Conservation (phyloP, 2,113 vertebrate species). For the Anser cygnoides region DNA sequence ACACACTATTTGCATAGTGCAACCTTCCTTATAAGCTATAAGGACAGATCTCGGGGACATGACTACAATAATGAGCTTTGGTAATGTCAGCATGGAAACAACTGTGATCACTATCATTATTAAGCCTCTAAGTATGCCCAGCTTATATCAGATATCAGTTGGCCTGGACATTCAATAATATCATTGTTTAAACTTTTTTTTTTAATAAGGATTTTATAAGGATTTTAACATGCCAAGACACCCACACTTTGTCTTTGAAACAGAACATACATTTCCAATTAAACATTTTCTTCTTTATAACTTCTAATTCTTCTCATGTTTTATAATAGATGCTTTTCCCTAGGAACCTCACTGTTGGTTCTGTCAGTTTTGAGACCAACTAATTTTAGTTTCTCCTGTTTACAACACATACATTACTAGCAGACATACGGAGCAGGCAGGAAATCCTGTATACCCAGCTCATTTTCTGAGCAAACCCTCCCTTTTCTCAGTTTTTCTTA, state of each 20-base stretch:
- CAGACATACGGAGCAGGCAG: not conserved
- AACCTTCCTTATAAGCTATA: not conserved
- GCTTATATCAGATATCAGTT: not conserved
- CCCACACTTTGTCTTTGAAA: not conserved
- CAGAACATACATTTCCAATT: not conserved
- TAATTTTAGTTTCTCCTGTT: not conserved
- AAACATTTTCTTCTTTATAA: not conserved
- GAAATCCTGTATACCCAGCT: not conserved
- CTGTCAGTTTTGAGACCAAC: not conserved
- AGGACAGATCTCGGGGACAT: not conserved
- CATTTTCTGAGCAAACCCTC: not conserved
- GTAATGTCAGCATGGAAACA: not conserved
- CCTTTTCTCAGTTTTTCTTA: not conserved
- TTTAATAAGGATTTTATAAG: not conserved
- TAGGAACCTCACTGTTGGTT: not conserved
- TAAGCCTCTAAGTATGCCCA: not conserved
- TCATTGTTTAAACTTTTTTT: not conserved
- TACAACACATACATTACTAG: not conserved
- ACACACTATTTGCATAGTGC: not conserved
- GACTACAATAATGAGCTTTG: rapidly evolving
- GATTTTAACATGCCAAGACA: not conserved
- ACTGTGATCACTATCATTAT: not conserved
- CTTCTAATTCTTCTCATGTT: not conserved
- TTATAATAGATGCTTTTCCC: not conserved
- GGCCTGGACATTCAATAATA: not conserved